Conservation (phyloP, 2,797 vertebrate species). For the Anomalospiza imberbis region DNA sequence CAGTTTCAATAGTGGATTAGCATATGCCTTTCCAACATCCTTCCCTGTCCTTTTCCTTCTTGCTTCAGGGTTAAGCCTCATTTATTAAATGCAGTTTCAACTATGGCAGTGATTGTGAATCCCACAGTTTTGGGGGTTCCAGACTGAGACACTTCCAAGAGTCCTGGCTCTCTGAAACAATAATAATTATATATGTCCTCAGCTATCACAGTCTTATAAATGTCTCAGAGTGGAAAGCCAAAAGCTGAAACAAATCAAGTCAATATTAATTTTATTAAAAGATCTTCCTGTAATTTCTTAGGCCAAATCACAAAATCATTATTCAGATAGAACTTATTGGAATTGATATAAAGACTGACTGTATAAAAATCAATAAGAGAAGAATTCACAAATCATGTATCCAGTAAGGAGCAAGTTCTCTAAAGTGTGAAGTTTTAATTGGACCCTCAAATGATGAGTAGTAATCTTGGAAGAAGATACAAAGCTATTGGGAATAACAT, state of each 20-base stretch:
- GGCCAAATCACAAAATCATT: slow-evolving; percentile 7
- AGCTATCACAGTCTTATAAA: neutral
- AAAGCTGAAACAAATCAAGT: neutral
- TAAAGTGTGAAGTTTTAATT: neutral
- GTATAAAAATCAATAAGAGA: neutral
- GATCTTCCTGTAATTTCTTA: neutral
- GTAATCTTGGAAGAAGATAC: neutral
- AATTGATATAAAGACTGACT: neutral
- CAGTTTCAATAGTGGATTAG: neutral
- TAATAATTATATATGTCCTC: neutral
- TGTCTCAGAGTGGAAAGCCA: neutral
- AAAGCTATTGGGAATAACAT: neutral
- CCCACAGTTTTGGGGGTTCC: neutral
- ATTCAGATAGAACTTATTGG: neutral
- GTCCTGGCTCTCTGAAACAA: neutral
- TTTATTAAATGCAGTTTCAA: neutral
- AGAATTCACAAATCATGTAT: neutral
- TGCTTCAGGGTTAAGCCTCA: neutral
- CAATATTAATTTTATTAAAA: neutral
- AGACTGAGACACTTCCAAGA: neutral
- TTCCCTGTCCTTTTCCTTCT: neutral
- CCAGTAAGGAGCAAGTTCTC: neutral
- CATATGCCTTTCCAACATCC: neutral
- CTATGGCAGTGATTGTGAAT: neutral
- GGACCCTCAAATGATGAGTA: neutral